Evolutionary conservation across 2,797 vertebrate genomes (phyloP).

Genomic region (Sebastes hubbsi): DNA sequence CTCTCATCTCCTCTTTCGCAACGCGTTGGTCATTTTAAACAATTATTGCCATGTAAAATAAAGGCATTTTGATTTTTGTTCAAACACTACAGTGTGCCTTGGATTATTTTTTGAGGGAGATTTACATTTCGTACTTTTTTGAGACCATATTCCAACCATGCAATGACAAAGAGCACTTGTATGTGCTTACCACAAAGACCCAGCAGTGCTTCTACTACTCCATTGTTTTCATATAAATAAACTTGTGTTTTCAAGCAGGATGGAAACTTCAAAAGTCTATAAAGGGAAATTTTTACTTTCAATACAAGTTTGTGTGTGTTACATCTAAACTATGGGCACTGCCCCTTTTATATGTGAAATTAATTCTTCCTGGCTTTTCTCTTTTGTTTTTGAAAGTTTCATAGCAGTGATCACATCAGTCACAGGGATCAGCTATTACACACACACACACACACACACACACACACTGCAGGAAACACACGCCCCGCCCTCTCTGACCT

Average conservation of each 20-base stretch:
- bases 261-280: neutral
- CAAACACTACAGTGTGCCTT: no score
- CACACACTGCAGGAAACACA: neutral
- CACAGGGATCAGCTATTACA: slow-evolving; percentile 39
- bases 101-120: no score
- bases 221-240: no score
- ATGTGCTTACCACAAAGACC: no score
- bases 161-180: no score
- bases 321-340: slow-evolving; percentile 6
- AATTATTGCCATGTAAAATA: no score
- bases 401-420: slow-evolving; percentile 48
- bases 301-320: slow-evolving; percentile 5
- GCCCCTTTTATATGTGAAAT: slow-evolving; percentile 8
- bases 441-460: neutral
- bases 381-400: slow-evolving; percentile 12
- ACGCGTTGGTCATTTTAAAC: no score
- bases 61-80: no score
- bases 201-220: no score
- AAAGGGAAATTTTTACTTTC: neutral
- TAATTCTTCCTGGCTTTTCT: slow-evolving; percentile 17
- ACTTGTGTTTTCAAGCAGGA: neutral
- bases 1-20: no score
- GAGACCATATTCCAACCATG: no score
- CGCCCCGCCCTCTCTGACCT: slow-evolving; percentile 77
- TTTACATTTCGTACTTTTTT: no score